Conservation (phyloP, 2,888 invertebrate species). For the Corythucha ciliata region DNA sequence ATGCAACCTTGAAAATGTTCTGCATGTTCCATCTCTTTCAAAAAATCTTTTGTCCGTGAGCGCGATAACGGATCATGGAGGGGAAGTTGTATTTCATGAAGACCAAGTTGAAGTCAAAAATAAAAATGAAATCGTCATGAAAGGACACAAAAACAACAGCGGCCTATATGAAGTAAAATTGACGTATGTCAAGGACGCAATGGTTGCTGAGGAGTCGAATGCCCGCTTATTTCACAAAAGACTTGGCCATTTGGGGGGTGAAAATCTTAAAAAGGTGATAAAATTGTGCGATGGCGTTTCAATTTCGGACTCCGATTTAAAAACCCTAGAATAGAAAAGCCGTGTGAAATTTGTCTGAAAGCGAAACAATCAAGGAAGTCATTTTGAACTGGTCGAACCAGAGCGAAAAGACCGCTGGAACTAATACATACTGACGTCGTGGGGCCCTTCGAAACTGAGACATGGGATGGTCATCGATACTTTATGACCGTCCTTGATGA, state of each 20-base stretch:
- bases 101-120: constrained; percentile 2
- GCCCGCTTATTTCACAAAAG: not conserved
- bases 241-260: not conserved
- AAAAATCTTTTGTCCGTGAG: constrained; percentile 1
- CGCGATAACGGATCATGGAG: not conserved
- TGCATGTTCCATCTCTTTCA: not conserved
- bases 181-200: not conserved
- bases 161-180: constrained; percentile 5
- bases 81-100: constrained; percentile 10
- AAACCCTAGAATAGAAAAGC: too few species aligned
- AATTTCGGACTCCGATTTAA: not conserved
- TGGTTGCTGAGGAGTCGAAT: not conserved
- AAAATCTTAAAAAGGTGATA: not conserved
- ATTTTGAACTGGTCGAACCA: not conserved
- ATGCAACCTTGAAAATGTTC: not conserved
- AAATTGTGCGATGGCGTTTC: not conserved
- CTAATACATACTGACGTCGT: not conserved
- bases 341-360: constrained; percentile 8
- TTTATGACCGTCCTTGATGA: constrained; percentile 15
- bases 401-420: too few species aligned
- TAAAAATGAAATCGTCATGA: constrained; percentile 1
- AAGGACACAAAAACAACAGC: not conserved
- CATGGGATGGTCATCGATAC: constrained; percentile 1
- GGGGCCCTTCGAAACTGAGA: not conserved
- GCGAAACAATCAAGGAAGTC: constrained; percentile 3